Percentiles rank a stretch among this genome's conserved stretches.
These are phyloP conservation scores for Psettodes erumei DNA, from an alignment of 2,113 vertebrate genomes.

Conservation along the genomic window DNA sequence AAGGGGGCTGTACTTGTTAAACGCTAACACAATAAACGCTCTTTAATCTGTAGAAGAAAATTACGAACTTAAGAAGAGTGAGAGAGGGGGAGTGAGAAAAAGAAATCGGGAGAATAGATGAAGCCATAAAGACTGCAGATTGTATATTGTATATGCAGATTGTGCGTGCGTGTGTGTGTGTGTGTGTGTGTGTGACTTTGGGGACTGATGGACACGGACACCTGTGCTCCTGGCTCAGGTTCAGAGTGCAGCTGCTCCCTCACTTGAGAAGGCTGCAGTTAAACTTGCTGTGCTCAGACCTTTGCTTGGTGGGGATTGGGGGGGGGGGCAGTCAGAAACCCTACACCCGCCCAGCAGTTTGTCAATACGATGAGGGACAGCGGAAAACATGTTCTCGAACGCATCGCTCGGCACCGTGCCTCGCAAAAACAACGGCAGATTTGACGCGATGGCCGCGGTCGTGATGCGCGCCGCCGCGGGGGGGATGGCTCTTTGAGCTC, in stretches of 20 bases:
- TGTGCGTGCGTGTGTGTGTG: conserved; percentile 1
- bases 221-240: conserved; percentile 81
- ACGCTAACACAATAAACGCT: background rate
- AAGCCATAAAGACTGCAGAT: background rate
- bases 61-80: no score
- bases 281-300: conserved; percentile 83
- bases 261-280: conserved; percentile 76
- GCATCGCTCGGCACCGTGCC: conserved; percentile 10
- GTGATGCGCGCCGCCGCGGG: background rate
- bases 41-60: conserved; percentile 13
- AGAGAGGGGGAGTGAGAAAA: no score
- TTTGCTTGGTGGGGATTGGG: conserved; percentile 68
- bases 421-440: conserved; percentile 1
- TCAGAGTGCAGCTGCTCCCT: conserved; percentile 81
- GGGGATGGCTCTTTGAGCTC: background rate
- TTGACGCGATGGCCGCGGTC: background rate
- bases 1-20: conserved; percentile 1
- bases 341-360: conserved; percentile 69
- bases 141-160: no score
- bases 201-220: conserved; percentile 78
- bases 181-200: conserved; percentile 30
- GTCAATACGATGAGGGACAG: conserved; percentile 71
- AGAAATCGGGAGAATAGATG: background rate
- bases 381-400: conserved; percentile 66
- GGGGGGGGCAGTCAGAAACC: conserved; percentile 73